Conservation (phyloP, 1,140 invertebrate species). For the Pseudomyrmex gracilis region DNA sequence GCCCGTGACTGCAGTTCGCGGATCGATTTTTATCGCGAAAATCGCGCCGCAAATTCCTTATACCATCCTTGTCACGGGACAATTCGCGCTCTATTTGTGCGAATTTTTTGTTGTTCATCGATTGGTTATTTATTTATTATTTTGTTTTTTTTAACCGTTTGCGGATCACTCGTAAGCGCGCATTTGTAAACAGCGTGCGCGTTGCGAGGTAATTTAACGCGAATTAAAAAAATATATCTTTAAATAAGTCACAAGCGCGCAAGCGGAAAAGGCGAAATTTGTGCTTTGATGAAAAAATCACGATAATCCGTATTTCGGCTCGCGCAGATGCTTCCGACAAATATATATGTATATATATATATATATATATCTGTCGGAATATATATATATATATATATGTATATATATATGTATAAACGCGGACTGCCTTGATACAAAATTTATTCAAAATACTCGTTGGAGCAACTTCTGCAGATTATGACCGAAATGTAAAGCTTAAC, state of each 20-base stretch:
- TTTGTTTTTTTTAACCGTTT: not conserved
- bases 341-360: too few relatives aligned
- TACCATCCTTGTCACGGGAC: not conserved
- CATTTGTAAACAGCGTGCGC: not conserved
- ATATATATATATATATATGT: too few relatives aligned
- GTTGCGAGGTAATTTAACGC: not conserved
- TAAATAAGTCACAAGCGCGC: not conserved
- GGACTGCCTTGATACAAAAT: not conserved
- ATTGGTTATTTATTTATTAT: too few relatives aligned
- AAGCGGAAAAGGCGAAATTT: not conserved
- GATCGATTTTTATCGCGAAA: too few relatives aligned
- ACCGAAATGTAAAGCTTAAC: slow-evolving; percentile 24
- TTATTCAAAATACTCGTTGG: slow-evolving; percentile 5
- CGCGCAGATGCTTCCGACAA: slow-evolving; percentile 4
- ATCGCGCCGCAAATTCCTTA: not conserved
- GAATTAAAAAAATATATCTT: not conserved
- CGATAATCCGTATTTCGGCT: not conserved
- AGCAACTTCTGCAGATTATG: slow-evolving; percentile 24
- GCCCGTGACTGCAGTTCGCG: not conserved
- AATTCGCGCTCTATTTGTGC: not conserved
- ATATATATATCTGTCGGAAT: too few relatives aligned
- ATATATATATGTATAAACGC: slow-evolving; percentile 29
- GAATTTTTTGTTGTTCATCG: too few relatives aligned
- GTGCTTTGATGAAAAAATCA: not conserved
- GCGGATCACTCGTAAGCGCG: not conserved